Evolutionary conservation across 2,797 vertebrate species (phyloP).

Genomic region (Salarias fasciatus): DNA sequence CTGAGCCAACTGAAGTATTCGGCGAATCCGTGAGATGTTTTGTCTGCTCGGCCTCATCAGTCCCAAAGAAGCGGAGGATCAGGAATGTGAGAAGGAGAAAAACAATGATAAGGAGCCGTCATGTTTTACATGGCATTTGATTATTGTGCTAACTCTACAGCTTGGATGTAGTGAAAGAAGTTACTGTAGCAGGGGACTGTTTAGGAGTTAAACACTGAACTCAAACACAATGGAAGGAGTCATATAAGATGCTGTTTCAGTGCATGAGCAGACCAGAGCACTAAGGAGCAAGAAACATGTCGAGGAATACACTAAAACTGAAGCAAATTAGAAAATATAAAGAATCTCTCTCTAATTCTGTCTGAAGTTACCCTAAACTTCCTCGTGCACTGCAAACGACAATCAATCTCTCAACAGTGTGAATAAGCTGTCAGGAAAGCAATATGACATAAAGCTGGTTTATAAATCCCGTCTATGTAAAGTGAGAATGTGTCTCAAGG

Average conservation of each 20-base stretch:
- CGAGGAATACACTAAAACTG: too few species aligned
- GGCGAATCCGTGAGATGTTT: neutral
- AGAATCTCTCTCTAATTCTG: neutral
- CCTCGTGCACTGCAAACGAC: constrained; percentile 9
- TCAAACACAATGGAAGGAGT: too few species aligned
- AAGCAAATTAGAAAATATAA: too few species aligned
- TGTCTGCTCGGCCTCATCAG: neutral
- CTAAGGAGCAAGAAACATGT: too few species aligned
- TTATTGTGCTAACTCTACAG: constrained; percentile 24
- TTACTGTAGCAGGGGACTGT: too few species aligned
- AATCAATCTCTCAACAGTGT: constrained; percentile 26
- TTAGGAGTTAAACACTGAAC: too few species aligned
- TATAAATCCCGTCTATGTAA: constrained; percentile 14
- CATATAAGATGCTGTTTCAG: too few species aligned
- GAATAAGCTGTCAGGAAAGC: constrained; percentile 35
- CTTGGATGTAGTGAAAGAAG: constrained; percentile 21
- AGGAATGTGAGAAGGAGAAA: constrained; percentile 21
- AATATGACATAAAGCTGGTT: constrained; percentile 10
- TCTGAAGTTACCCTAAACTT: constrained; percentile 13
- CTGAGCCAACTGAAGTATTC: too few species aligned
- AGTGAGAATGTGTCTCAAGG: constrained; percentile 35
- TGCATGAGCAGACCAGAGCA: too few species aligned
- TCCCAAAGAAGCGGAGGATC: neutral
- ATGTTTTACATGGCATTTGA: constrained; percentile 20
- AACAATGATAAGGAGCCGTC: constrained; percentile 17